Evolutionary conservation across 1,140 invertebrate species (phyloP).

Genomic region (Brachionus asplanchnoidis): DNA sequence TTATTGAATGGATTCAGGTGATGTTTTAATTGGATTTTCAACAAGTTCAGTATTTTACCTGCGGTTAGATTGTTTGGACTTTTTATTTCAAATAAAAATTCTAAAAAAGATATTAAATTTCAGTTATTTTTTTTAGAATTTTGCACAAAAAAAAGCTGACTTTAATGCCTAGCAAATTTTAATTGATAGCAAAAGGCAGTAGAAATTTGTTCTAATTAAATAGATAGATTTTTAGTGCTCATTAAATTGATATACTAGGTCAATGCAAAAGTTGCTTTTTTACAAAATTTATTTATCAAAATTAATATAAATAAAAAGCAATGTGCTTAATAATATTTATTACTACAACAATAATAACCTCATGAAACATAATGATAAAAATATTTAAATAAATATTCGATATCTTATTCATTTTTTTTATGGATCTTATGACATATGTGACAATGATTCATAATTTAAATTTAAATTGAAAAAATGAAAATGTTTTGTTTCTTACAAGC

Average conservation of each 20-base stretch:
- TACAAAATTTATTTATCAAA: neutral
- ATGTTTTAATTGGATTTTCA: neutral
- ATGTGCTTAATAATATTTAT: neutral
- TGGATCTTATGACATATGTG: too few relatives aligned
- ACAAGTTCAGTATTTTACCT: neutral
- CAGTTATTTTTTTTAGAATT: neutral
- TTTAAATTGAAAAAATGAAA: neutral
- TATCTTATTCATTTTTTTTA: too few relatives aligned
- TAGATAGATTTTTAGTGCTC: neutral
- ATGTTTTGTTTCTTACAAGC: too few relatives aligned
- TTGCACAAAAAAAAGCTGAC: neutral
- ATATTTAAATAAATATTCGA: too few relatives aligned
- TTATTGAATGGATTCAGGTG: neutral
- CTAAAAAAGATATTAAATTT: neutral
- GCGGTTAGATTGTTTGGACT: neutral
- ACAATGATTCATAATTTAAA: too few relatives aligned
- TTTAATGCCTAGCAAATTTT: neutral
- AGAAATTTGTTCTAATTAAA: neutral
- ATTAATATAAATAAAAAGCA: neutral
- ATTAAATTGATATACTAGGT: conserved; percentile 3
- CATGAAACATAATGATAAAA: neutral
- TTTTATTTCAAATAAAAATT: neutral
- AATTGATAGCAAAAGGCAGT: neutral
- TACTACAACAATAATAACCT: neutral
- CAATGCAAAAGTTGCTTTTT: neutral